Conservation (phyloP, 1,140 invertebrate species). For the Galleria mellonella region DNA sequence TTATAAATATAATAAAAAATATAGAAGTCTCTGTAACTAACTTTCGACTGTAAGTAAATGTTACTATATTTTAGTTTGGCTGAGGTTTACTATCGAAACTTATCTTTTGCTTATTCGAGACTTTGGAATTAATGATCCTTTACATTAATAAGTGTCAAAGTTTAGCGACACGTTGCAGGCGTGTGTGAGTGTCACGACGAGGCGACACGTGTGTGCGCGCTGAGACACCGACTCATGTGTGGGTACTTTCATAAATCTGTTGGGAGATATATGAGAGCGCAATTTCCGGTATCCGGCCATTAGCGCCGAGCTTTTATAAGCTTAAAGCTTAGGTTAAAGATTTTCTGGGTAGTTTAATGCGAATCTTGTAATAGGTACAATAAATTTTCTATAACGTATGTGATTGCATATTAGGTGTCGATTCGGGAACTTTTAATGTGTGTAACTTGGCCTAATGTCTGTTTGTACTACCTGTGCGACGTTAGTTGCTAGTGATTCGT, state of each 20-base stretch:
- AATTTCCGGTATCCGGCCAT: constrained; percentile 91
- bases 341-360: constrained; percentile 75
- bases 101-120: constrained; percentile 19
- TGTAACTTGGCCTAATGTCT: constrained; percentile 69
- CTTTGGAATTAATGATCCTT: constrained; percentile 56
- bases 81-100: constrained; percentile 12
- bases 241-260: constrained; percentile 90
- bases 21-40: too few species aligned
- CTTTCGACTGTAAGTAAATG: neutral
- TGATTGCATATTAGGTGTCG: constrained; percentile 72
- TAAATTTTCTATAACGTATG: constrained; percentile 73
- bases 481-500: constrained; percentile 1
- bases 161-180: constrained; percentile 26
- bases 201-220: constrained; percentile 25
- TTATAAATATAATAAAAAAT: too few species aligned
- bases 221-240: constrained; percentile 60
- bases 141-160: constrained; percentile 68
- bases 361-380: constrained; percentile 74
- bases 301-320: constrained; percentile 80
- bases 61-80: constrained; percentile 20
- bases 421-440: constrained; percentile 69
- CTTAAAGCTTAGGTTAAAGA: constrained; percentile 77
- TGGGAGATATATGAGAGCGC: constrained; percentile 89
- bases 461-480: constrained; percentile 30
- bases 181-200: constrained; percentile 23